These are phyloP conservation scores for Parapristionchus giblindavisi DNA, from an alignment of 2,888 invertebrate species.

Conservation along the genomic window DNA sequence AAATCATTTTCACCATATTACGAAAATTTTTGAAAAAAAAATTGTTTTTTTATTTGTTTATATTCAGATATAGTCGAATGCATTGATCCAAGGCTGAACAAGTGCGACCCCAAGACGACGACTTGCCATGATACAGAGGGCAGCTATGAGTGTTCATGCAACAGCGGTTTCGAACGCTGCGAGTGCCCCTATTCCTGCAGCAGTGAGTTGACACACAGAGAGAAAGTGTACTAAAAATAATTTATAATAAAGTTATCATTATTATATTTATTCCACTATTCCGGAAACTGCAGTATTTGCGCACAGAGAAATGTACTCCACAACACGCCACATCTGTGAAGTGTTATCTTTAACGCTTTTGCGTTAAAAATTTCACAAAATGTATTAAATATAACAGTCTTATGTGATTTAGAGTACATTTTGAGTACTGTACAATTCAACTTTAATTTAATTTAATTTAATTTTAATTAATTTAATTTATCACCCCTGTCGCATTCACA, in stretches of 20 bases:
- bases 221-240: too few species aligned
- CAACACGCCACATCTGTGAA: too few species aligned
- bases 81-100: conserved; percentile 14
- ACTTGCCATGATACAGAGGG: conserved; percentile 23
- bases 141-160: conserved; percentile 26
- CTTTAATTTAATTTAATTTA: too few species aligned
- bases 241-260: too few species aligned
- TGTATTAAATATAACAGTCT: too few species aligned
- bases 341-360: too few species aligned
- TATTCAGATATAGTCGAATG: conserved; percentile 35
- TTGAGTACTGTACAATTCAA: too few species aligned
- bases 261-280: too few species aligned
- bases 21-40: too few species aligned
- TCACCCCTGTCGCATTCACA: neutral
- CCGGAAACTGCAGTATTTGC: neutral
- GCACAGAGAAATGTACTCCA: neutral
- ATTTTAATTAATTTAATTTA: neutral
- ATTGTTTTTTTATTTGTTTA: neutral
- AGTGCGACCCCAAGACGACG: conserved; percentile 32
- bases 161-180: conserved; percentile 21
- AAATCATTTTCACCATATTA: too few species aligned
- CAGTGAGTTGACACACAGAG: neutral
- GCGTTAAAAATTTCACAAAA: too few species aligned
- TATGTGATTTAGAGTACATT: too few species aligned
- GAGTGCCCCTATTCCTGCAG: conserved; percentile 16